These are phyloP conservation scores for Harpalus rufipes DNA, from an alignment of 2,888 invertebrate species.

Conservation along the genomic window DNA sequence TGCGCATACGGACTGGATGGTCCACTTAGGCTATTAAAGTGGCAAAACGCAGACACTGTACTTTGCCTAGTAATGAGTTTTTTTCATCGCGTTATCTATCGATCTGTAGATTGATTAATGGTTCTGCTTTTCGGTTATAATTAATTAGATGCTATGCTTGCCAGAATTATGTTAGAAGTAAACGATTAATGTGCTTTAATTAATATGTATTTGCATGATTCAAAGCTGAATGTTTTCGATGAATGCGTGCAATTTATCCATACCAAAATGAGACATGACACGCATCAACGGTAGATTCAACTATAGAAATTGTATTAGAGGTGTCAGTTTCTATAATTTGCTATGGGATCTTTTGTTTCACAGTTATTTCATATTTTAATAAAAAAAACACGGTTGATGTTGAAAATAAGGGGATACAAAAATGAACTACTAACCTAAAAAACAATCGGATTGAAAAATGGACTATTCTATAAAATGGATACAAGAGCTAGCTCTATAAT, in stretches of 20 bases:
- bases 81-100: conserved; percentile 46
- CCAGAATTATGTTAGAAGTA: conserved; percentile 59
- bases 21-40: conserved; percentile 60
- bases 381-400: no score
- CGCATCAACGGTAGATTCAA: not conserved
- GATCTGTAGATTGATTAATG: conserved; percentile 56
- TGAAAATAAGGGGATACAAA: no score
- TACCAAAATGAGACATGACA: conserved; percentile 19
- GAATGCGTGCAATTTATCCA: conserved; percentile 51
- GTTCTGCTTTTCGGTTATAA: conserved; percentile 37
- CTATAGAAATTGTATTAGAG: not conserved
- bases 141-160: conserved; percentile 64
- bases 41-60: conserved; percentile 40
- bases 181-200: conserved; percentile 62
- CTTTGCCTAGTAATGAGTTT: conserved; percentile 58
- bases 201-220: conserved; percentile 60
- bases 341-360: not conserved
- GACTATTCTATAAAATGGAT: no score
- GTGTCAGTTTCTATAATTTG: conserved; percentile 16
- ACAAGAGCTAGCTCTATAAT: no score
- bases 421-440: no score
- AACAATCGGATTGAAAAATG: no score
- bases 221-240: conserved; percentile 21
- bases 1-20: conserved; percentile 21
- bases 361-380: no score